phyloP scores from a whole-genome alignment of 2,888 invertebrate species.

The Mythimna loreyi region DNA sequence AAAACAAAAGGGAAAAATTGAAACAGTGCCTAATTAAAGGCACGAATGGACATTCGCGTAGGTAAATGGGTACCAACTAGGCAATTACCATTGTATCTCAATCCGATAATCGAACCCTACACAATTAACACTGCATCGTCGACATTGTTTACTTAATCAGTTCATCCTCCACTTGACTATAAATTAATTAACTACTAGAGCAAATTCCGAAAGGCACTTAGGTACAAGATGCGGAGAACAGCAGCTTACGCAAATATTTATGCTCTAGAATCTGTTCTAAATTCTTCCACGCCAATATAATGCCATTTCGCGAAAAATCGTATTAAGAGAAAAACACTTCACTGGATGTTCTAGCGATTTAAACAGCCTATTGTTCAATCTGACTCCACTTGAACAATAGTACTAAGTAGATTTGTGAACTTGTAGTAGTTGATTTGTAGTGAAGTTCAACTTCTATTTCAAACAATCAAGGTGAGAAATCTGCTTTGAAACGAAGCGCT shows the following conservation, averaged over 20 bases:
- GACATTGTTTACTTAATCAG: constrained; percentile 81
- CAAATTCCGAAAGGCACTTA: constrained; percentile 62
- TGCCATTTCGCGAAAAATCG: constrained; percentile 32
- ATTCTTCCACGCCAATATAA: constrained; percentile 7
- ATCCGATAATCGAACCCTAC: constrained; percentile 76
- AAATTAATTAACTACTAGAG: constrained; percentile 78
- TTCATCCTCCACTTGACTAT: constrained; percentile 77
- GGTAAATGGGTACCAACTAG: constrained; percentile 70
- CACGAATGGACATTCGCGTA: constrained; percentile 66
- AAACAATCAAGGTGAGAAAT: constrained; percentile 56
- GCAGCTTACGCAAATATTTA: constrained; percentile 26
- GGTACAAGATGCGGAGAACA: constrained; percentile 10
- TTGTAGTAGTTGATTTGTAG: constrained; percentile 60
- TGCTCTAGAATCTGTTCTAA: constrained; percentile 5
- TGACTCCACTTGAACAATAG: constrained; percentile 57
- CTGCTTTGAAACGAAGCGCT: constrained; percentile 13
- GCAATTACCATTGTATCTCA: constrained; percentile 77
- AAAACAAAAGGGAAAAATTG: constrained; percentile 53
- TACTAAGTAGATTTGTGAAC: constrained; percentile 62
- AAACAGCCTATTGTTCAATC: constrained; percentile 62
- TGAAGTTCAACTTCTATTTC: constrained; percentile 57
- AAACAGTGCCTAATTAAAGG: constrained; percentile 71
- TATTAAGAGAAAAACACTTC: constrained; percentile 46
- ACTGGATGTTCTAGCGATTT: constrained; percentile 54
- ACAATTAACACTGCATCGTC: constrained; percentile 81